Conservation (phyloP, 2,113 vertebrate species). For the Capreolus pygargus region DNA sequence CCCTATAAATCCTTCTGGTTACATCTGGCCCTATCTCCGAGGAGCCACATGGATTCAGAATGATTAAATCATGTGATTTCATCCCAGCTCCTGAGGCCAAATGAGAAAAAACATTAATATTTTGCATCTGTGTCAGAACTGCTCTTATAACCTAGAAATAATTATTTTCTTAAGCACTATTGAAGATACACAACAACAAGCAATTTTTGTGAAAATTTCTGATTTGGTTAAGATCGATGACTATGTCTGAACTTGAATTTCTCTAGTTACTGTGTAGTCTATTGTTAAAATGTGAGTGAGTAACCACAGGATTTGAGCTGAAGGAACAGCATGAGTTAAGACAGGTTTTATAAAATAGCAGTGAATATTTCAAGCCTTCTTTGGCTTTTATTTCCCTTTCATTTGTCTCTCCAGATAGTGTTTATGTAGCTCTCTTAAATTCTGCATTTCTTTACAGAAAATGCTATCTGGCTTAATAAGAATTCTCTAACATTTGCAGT, state of each 20-base stretch:
- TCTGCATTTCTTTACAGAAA: background rate
- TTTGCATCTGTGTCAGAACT: background rate
- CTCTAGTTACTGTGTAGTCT: background rate
- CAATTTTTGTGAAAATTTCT: background rate
- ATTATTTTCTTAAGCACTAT: background rate
- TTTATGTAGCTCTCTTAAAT: background rate
- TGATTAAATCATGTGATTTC: conserved; percentile 54
- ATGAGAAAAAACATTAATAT: background rate
- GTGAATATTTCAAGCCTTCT: background rate
- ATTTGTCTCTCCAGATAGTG: background rate
- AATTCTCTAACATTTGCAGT: background rate
- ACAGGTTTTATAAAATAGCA: background rate
- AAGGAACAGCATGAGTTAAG: background rate
- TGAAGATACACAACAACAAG: background rate
- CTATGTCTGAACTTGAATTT: background rate
- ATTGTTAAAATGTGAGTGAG: background rate
- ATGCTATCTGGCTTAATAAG: background rate
- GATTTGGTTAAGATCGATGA: background rate
- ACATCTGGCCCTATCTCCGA: conserved; percentile 65
- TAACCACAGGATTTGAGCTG: background rate
- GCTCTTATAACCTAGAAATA: background rate
- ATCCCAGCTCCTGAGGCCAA: background rate
- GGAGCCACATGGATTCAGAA: conserved; percentile 44
- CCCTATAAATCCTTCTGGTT: conserved; percentile 69
- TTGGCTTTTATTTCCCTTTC: background rate